Percentiles rank a stretch among this genome's conserved stretches.
These are phyloP conservation scores for Synanthedon formicaeformis DNA, from an alignment of 2,888 invertebrate genomes.

Conservation along the genomic window DNA sequence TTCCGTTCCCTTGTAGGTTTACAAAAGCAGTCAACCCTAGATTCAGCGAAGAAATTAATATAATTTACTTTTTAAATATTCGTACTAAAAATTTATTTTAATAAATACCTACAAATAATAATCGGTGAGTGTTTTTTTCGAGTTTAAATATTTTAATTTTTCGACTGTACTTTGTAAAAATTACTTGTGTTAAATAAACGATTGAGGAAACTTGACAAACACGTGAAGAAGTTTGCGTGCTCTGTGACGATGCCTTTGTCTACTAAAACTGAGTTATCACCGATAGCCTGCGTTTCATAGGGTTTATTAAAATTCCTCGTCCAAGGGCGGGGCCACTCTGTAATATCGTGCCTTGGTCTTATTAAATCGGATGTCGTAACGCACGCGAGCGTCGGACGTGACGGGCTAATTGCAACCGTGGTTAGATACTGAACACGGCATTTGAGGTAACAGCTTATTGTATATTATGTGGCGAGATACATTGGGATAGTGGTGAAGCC, in stretches of 20 bases:
- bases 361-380: constrained; percentile 46
- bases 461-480: background rate
- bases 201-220: too few relatives aligned
- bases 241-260: background rate
- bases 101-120: too few relatives aligned
- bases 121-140: too few relatives aligned
- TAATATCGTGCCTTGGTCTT: constrained; percentile 38
- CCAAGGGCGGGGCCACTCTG: constrained; percentile 26
- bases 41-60: background rate
- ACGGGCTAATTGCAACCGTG: constrained; percentile 39
- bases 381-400: constrained; percentile 45
- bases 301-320: constrained; percentile 32
- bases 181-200: too few relatives aligned
- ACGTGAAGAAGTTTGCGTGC: background rate
- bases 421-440: constrained; percentile 31
- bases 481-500: background rate
- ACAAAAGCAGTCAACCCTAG: background rate
- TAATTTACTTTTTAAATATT: background rate
- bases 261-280: constrained; percentile 2
- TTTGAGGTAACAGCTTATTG: constrained; percentile 9
- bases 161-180: too few relatives aligned
- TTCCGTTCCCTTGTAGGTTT: too few relatives aligned
- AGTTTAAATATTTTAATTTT: too few relatives aligned
- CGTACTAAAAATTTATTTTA: too few relatives aligned
- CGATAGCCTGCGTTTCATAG: constrained; percentile 16